Percentiles rank a stretch among this genome's conserved stretches.
phyloP scores from a whole-genome alignment of 2,888 invertebrate species.

The Sarcophaga rosellei region DNA sequence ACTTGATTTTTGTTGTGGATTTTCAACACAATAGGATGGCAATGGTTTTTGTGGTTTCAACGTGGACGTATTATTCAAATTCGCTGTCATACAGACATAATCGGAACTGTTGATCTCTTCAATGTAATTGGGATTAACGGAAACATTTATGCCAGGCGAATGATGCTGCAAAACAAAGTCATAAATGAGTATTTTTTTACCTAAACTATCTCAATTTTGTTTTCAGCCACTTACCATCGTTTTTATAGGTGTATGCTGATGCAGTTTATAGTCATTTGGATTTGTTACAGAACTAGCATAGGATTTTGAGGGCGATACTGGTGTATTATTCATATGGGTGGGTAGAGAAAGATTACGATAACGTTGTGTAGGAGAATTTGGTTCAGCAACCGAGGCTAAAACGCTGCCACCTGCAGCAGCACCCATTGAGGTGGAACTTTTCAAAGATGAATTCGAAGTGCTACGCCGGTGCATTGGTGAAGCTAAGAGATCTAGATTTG shows the following conservation, averaged over 20 bases:
- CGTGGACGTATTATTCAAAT: constrained; percentile 78
- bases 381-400: constrained; percentile 40
- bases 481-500: constrained; percentile 73
- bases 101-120: constrained; percentile 90
- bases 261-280: constrained; percentile 72
- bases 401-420: constrained; percentile 20
- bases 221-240: constrained; percentile 54
- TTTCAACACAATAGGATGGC: constrained; percentile 61
- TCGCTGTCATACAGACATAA: constrained; percentile 93
- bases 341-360: constrained; percentile 80
- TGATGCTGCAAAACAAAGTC: constrained; percentile 71
- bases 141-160: constrained; percentile 77
- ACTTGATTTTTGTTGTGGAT: constrained; percentile 67
- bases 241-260: constrained; percentile 78
- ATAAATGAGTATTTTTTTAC: not conserved
- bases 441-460: constrained; percentile 76
- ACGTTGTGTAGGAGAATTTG: constrained; percentile 76
- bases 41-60: constrained; percentile 60
- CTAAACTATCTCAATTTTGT: not conserved
- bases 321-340: constrained; percentile 74
- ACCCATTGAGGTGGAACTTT: constrained; percentile 54
- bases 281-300: constrained; percentile 55
- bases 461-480: constrained; percentile 79
- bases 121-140: constrained; percentile 82
- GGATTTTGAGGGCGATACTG: constrained; percentile 70